Base-by-base conservation (phyloP, 2,797 vertebrate genomes). In the Parotocinclus haroldoi region DNA sequence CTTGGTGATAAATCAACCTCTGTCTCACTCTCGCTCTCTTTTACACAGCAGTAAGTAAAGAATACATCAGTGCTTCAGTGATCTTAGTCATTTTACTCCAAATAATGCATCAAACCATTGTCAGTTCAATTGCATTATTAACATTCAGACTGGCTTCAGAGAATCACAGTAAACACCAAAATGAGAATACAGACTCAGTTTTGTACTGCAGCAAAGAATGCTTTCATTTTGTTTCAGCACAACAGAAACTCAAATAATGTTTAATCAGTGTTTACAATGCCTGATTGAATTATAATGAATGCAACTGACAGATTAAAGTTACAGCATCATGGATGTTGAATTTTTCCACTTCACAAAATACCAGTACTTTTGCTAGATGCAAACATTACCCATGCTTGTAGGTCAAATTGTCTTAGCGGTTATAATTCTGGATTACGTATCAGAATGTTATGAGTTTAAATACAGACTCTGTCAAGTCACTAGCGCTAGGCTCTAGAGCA, bases 101-200 rank as follows among this genome's bases (percentile, higher is more conserved):
- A 80, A 84, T 78, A 71, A 85, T 79, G 76, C 69, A 0, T 64
- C 11, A 36, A 74, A 69, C 78, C 65, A 71, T 76, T 74, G 77
- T 75, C 54, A 38, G 76, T 77, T 78, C 74, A 72, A 76, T 71
- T 65, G 68, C 72, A 61, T 66, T 77, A 64, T 52, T 65, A 76
- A 67, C 66, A 66, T 82, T 81, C 76, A 57, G 45, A 14, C 50
- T 75, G 68, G 69, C 10, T 37, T 75, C 75, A 75, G 82, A 78
- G 72, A 63, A 78, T 71, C 75, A 37, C 9, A 44, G 63, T 48
- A 17, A 14, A 18, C 13, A 4, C 17, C 19, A 19, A 57, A 7
- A 38, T 57, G 63, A 13, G 40, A 57, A 51, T 58, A 49, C 51
- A 65, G 56, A 52, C 46, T 14, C 9, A 52, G 19, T 46, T 48